phyloP scores from a whole-genome alignment of 2,888 invertebrate genomes.

The Scaptomyza reducta region DNA sequence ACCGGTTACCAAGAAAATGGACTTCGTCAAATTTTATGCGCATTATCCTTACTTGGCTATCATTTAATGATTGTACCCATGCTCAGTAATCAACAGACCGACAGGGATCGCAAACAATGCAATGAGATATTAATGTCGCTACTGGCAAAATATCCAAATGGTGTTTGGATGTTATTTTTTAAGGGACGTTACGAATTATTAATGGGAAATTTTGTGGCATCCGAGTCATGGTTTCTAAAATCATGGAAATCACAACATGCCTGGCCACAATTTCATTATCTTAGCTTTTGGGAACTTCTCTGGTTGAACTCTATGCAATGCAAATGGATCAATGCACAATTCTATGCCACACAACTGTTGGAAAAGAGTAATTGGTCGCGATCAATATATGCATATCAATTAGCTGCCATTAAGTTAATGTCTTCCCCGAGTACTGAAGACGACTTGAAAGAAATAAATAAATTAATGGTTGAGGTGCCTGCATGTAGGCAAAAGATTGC shows the following conservation, averaged over 20 bases:
- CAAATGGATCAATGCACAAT: constrained; percentile 91
- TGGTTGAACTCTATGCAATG: constrained; percentile 80
- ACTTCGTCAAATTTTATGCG: too few relatives aligned
- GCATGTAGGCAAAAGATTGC: too few relatives aligned
- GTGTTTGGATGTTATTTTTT: constrained; percentile 96
- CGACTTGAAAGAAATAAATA: too few relatives aligned
- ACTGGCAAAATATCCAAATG: constrained; percentile 89
- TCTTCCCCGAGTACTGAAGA: too few relatives aligned
- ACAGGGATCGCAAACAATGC: constrained; percentile 88
- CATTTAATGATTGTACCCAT: too few relatives aligned
- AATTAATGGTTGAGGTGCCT: too few relatives aligned
- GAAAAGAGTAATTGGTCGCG: constrained; percentile 84
- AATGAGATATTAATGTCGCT: constrained; percentile 90
- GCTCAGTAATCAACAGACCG: too few relatives aligned
- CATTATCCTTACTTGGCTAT: too few relatives aligned
- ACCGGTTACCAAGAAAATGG: too few relatives aligned
- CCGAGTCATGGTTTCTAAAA: constrained; percentile 90
- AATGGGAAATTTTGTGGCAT: constrained; percentile 86
- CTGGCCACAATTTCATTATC: constrained; percentile 94
- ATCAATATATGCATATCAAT: constrained; percentile 95
- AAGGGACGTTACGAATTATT: constrained; percentile 89
- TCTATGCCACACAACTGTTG: constrained; percentile 87
- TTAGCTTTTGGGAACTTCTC: too few relatives aligned
- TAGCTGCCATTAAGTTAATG: constrained; percentile 88
- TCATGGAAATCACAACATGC: constrained; percentile 92